Base-by-base conservation (phyloP, 2,888 invertebrate species). In the Copidosoma aretas region DNA sequence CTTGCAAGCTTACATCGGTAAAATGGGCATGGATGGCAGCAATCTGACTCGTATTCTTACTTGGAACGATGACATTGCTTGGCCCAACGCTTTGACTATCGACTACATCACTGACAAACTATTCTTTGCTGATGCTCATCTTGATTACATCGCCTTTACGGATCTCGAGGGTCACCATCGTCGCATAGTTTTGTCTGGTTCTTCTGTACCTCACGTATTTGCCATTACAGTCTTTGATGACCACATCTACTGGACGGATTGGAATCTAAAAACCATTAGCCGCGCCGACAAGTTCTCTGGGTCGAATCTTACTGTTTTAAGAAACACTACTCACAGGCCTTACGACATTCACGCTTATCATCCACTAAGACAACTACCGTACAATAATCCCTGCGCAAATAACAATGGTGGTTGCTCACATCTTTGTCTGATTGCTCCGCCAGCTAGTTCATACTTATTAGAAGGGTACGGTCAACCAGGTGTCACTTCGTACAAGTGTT, bases 81-180 rank as follows among this genome's bases (percentile, higher is more conserved):
- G 99, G 99, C 98, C 98, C 0, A 99, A 99, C 83, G 98, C 98
- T 1, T 84, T 99, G 19, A 95, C 98, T 0, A 91, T 99, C 68
- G 98, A 99, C 80, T 98, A 95, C 83, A 95, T 97, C 81, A 95
- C 97, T 0, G 95, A 98, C 77, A 89, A 93, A 77, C 89, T 99
- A 56, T 98, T 95, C 85, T 99, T 95, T 93, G 98, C 98, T 0
- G 99, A 99, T 83, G 98, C 98, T 75, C 98, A 98, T 85, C 88
- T 98, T 75, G 97, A 99, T 82, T 98, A 98, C 80, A 97, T 99
- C 61, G 98, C 97, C 49, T 95, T 93, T 75, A 90, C 95, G 1
- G 95, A 98, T 84, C 87, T 98, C 73, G 95, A 98, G 84, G 98
- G 98, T 1, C 89, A 89, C 73, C 91, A 95, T 80, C 87, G 95